Percentiles rank a stretch among this genome's conserved stretches.
Conservation (phyloP, 2,113 vertebrate species). For the Catagonus wagneri region DNA sequence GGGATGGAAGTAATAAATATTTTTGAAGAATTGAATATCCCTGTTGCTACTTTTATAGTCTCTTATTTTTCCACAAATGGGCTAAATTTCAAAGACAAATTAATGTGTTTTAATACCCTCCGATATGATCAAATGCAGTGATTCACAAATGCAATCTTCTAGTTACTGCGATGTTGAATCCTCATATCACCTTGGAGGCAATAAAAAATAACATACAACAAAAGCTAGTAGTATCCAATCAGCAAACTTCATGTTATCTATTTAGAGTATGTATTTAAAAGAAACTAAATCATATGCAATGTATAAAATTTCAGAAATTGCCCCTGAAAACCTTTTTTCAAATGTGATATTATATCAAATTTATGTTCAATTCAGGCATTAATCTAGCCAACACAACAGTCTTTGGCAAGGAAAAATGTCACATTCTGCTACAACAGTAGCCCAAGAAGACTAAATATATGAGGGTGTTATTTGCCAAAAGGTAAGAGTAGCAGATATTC, state of each 20-base stretch:
- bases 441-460: slow-evolving; percentile 80
- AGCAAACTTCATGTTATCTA: background rate
- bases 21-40: slow-evolving; percentile 39
- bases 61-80: background rate
- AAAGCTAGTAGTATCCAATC: slow-evolving; percentile 26
- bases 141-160: background rate
- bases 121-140: background rate
- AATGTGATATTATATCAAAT: slow-evolving; percentile 30
- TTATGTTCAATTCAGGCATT: slow-evolving; percentile 68
- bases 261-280: slow-evolving; percentile 48
- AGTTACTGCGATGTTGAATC: slow-evolving; percentile 16
- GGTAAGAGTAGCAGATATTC: slow-evolving; percentile 83
- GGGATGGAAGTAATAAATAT: background rate
- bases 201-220: slow-evolving; percentile 44
- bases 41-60: background rate
- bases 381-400: slow-evolving; percentile 72
- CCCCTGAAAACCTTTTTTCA: background rate
- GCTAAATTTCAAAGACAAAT: slow-evolving; percentile 55
- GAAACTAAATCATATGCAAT: slow-evolving; percentile 10
- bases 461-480: slow-evolving; percentile 88
- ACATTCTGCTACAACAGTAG: slow-evolving; percentile 82
- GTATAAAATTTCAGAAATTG: background rate
- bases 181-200: background rate
- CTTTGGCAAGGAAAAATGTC: slow-evolving; percentile 77
- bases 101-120: background rate